These are phyloP conservation scores for Lochmaea capreae DNA, from an alignment of 2,888 invertebrate species.

Conservation along the genomic window DNA sequence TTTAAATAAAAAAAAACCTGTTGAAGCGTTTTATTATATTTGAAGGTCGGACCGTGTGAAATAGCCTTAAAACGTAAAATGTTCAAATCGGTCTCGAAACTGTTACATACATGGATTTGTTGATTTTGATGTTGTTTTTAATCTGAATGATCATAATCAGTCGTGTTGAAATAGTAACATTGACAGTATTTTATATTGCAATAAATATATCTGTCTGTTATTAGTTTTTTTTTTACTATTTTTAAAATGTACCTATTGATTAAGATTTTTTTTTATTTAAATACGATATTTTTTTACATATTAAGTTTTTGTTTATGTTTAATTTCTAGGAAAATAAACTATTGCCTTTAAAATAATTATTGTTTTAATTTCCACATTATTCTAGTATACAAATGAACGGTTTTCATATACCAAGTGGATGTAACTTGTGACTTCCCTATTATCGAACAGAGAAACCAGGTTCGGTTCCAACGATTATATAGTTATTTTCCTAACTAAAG, in stretches of 20 bases:
- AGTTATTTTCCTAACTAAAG: too few species aligned
- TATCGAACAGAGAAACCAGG: too few species aligned
- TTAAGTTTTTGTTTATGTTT: slow-evolving; percentile 17
- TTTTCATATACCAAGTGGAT: too few species aligned
- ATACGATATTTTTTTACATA: background rate
- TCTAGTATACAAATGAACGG: too few species aligned
- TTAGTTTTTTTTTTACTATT: background rate
- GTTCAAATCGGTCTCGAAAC: background rate
- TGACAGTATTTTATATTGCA: background rate
- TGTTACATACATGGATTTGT: background rate
- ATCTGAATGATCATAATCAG: background rate
- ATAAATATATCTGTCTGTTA: background rate
- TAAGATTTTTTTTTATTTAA: background rate
- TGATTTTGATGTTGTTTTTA: background rate
- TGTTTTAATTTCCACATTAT: background rate
- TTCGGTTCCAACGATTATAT: too few species aligned
- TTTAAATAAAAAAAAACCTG: background rate
- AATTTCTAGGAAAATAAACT: slow-evolving; percentile 16
- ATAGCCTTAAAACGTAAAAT: background rate
- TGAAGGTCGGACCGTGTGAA: too few species aligned
- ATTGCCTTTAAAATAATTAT: slow-evolving; percentile 5
- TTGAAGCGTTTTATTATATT: background rate
- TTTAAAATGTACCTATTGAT: background rate
- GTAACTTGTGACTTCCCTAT: too few species aligned
- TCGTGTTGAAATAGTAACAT: background rate